Base-by-base conservation (phyloP, 2,888 invertebrate genomes). In the Dichetophora obliterata region DNA sequence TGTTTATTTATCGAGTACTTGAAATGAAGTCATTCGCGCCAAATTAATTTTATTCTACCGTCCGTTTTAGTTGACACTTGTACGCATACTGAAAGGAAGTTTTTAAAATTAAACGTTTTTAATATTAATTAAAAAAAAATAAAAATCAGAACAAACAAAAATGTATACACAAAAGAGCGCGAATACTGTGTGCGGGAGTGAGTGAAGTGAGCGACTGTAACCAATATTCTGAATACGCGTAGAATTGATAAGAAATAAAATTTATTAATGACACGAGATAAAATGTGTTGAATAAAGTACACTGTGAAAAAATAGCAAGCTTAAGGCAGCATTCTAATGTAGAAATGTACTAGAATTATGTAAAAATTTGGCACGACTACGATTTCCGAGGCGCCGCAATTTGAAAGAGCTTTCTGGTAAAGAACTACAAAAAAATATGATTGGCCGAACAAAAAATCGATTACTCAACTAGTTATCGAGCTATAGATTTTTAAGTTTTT, bases 191-290 rank as follows among this genome's bases (percentile, higher is more conserved):
- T 59, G 75, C 19, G 63, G 48, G 61, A 59, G 61, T 72, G 61
- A 72, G 48, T 59, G 72, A 72, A 24, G 3, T 66, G 43, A 43
- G 66, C 48, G 43, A 66, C 68, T 68, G 68, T 50, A 72, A 27
- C 59, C 61, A 72, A 72, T 77, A 77, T 77, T 75, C 76, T 75
- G 73, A 69, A 72, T 79, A 74, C 76, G 78, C 43, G 76, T 79
- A 75, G 72, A 78, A 78, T 77, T 79, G 81, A 81, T 81, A 81
- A 81, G 79, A 81, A 81, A 79, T 78, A 77, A 34, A 80, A 78
- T 80, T 77, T 79, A 80, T 78, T 81, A 79, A 75, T 79, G 77
- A 75, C 70, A 70, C 73, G 79, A 81, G 78, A 81, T 81, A 81
- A 80, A 79, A 76, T 78, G 54, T 24, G 50, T 48, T 22, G 24